Evolutionary conservation across 2,888 invertebrate species (phyloP), one percentile per base, ranked within the genome.

Genomic region (Xestia xanthographa): DNA sequence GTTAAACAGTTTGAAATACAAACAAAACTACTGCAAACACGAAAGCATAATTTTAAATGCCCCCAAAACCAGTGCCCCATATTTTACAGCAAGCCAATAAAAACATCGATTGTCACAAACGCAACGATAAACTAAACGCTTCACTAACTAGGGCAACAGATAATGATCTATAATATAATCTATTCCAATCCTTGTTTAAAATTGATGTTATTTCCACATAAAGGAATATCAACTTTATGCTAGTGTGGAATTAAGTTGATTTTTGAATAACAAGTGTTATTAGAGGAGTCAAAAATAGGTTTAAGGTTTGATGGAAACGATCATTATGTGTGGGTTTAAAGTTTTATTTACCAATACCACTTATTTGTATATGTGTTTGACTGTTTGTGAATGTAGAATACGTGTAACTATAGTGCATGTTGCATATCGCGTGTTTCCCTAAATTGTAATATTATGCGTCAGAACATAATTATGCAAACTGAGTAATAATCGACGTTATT

Each of bases 381-480:
- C n/a, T n/a, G n/a, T n/a, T n/a, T n/a, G n/a, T 56, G 14, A 56
- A 56, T 6, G 56, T 17, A 56, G 6, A 6, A 26, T 6, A 56
- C 56, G 6, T 58, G 17, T 8, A 29, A 1, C 0, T 6, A 29
- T 20, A 67, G 26, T 58, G 75, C 70, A 77, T 56, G 72, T 73
- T 75, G 75, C 78, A 73, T 26, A 48, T 74, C 20, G 75, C 85
- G 66, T 80, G 87, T 50, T 66, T 22, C 0, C n/a, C 50, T 22
- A 58, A 68, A 74, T 62, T 11, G 29, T 72, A 60, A 65, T 68
- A 80, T 58, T 73, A 75, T 74, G 66, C 68, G 48, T 60, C 14
- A 20, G 22, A 79, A 56, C 66, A 43, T 63, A 80, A 62, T 22
- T 75, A 82, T 75, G 84, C 43, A 80, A 80, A 82, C 80, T 45